Evolutionary conservation across 1,140 invertebrate genomes (phyloP).

Genomic region (Plutomurus gul): DNA sequence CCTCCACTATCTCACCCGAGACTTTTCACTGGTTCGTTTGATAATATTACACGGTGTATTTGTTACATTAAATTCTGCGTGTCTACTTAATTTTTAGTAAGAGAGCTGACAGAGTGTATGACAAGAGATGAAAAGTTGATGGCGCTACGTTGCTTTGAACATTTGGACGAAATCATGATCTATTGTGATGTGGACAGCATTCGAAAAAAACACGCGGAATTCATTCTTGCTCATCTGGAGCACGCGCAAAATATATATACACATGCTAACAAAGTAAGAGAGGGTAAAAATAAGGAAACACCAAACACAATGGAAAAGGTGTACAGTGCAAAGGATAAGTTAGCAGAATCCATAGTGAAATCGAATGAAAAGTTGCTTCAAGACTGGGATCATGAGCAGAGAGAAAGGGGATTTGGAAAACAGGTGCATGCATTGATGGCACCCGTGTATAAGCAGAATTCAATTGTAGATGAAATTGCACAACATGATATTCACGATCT

Average conservation of each 20-base stretch:
- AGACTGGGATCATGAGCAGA: background rate
- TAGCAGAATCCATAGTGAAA: background rate
- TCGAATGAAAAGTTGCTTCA: background rate
- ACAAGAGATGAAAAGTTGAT: background rate
- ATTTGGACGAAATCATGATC: background rate
- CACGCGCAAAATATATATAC: background rate
- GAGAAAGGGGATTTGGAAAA: too few species aligned
- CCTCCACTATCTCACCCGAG: background rate
- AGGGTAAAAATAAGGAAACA: background rate
- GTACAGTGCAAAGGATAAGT: background rate
- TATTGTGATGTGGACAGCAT: background rate
- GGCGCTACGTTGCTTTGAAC: background rate
- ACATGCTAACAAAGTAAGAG: background rate
- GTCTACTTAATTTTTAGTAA: too few species aligned
- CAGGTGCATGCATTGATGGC: too few species aligned
- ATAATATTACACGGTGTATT: too few species aligned
- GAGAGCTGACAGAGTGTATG: background rate
- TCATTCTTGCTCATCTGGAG: background rate
- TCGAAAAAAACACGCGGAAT: background rate
- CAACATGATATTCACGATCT: too few species aligned
- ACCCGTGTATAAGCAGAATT: too few species aligned
- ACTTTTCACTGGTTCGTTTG: background rate
- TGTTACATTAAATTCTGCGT: too few species aligned
- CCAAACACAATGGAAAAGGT: background rate
- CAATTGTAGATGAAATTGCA: too few species aligned